phyloP scores from a whole-genome alignment of 2,797 vertebrate species.

The Cyprinodon diabolis region DNA sequence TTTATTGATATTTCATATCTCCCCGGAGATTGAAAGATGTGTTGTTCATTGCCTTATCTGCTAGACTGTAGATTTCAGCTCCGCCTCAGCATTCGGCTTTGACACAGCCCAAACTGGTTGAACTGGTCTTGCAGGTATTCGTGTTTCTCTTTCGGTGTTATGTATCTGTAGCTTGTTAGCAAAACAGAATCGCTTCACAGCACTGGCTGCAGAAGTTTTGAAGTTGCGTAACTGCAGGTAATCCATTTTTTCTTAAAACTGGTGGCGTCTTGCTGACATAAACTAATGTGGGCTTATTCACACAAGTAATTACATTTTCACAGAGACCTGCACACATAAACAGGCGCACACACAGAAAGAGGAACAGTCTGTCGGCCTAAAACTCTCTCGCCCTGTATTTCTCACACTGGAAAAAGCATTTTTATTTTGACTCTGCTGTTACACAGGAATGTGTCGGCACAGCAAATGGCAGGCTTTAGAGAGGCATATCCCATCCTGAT shows the following conservation, averaged over 20 bases:
- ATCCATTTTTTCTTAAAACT: constrained; percentile 72
- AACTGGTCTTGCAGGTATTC: constrained; percentile 69
- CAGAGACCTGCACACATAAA: constrained; percentile 65
- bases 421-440: constrained; percentile 75
- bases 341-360: constrained; percentile 9
- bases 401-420: constrained; percentile 66
- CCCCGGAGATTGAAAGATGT: constrained; percentile 56
- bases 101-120: constrained; percentile 58
- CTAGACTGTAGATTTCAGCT: constrained; percentile 23
- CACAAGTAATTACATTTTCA: constrained; percentile 79
- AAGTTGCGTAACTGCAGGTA: constrained; percentile 64
- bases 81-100: constrained; percentile 43
- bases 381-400: constrained; percentile 41
- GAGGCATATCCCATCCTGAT: constrained; percentile 60
- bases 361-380: constrained; percentile 45
- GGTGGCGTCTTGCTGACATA: constrained; percentile 72
- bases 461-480: constrained; percentile 73
- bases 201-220: constrained; percentile 49
- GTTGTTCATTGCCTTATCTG: constrained; percentile 53
- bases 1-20: constrained; percentile 62
- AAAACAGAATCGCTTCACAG: constrained; percentile 19
- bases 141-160: constrained; percentile 24
- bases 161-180: constrained; percentile 14
- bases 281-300: constrained; percentile 74
- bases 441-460: constrained; percentile 69